phyloP scores from a whole-genome alignment of 2,888 invertebrate genomes.

The Calliscelio sp. region DNA sequence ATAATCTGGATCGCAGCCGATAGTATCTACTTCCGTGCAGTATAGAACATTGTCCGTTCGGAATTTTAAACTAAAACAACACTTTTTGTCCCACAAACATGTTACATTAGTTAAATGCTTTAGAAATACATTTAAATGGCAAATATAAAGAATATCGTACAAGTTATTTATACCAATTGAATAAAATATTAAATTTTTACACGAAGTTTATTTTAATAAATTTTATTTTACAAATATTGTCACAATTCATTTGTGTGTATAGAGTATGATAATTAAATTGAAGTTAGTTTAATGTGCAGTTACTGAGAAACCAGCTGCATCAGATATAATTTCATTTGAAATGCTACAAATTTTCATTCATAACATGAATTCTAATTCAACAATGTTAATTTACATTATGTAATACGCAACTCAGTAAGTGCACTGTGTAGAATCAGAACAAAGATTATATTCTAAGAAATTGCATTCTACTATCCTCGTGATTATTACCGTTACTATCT shows the following conservation, averaged over 20 bases:
- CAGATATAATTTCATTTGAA: slow-evolving; percentile 35
- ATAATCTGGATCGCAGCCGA: slow-evolving; percentile 55
- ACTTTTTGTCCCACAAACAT: slow-evolving; percentile 21
- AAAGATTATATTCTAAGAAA: slow-evolving; percentile 51
- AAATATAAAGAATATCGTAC: background rate
- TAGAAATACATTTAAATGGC: slow-evolving; percentile 15
- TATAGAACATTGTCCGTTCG: slow-evolving; percentile 51
- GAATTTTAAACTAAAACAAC: slow-evolving; percentile 40
- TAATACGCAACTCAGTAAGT: slow-evolving; percentile 33
- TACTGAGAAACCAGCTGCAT: slow-evolving; percentile 26
- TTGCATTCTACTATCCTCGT: slow-evolving; percentile 32
- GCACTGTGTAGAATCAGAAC: slow-evolving; percentile 46
- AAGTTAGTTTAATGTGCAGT: slow-evolving; percentile 11
- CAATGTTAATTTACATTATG: slow-evolving; percentile 46
- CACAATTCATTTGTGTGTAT: too few relatives aligned
- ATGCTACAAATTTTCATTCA: slow-evolving; percentile 24
- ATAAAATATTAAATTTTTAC: slow-evolving; percentile 17
- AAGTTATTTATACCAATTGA: background rate
- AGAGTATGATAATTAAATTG: slow-evolving; percentile 14
- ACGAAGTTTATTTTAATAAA: slow-evolving; percentile 14
- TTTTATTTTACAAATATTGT: too few relatives aligned
- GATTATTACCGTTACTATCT: slow-evolving; percentile 59
- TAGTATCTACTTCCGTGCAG: slow-evolving; percentile 55
- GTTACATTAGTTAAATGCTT: slow-evolving; percentile 11
- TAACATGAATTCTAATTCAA: too few relatives aligned